These are phyloP conservation scores for Merluccius polli DNA, from an alignment of 2,797 vertebrate genomes.

Conservation along the genomic window DNA sequence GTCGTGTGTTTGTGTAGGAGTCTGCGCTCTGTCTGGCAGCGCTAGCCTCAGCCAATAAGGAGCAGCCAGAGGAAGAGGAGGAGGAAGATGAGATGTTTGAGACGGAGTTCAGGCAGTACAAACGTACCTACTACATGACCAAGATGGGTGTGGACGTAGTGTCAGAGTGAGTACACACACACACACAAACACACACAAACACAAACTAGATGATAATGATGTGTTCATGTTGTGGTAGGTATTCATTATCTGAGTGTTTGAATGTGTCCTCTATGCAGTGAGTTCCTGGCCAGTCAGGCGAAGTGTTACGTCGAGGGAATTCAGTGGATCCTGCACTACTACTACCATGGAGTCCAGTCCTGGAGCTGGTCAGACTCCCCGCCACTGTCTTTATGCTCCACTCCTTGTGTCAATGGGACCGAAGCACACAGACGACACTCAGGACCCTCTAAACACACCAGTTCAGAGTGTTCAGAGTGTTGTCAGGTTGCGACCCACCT, in stretches of 20 bases:
- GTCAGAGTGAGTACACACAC: conserved; percentile 82
- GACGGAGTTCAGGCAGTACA: conserved; percentile 96
- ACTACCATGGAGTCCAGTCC: conserved; percentile 97
- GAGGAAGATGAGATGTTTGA: conserved; percentile 94
- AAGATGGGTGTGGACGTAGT: conserved; percentile 96
- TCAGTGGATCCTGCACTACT: conserved; percentile 99
- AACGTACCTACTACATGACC: conserved; percentile 96
- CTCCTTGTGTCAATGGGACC: too few species aligned
- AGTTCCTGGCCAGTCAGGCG: conserved; percentile 90
- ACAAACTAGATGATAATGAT: background rate
- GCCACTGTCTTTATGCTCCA: background rate
- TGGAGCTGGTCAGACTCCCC: conserved; percentile 89
- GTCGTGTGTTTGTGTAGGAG: conserved; percentile 39
- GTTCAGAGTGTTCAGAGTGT: too few species aligned
- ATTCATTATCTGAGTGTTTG: background rate
- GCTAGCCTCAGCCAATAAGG: conserved; percentile 8
- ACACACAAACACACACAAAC: background rate
- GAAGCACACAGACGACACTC: too few species aligned
- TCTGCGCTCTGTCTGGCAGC: conserved; percentile 25
- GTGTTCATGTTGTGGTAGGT: conserved; percentile 9
- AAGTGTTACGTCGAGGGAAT: conserved; percentile 94
- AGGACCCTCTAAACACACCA: too few species aligned
- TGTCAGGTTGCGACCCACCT: too few species aligned
- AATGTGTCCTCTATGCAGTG: conserved; percentile 69
- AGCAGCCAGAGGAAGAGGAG: conserved; percentile 75